Evolutionary conservation across 92 coral and sea anemone species (phyloP).

Genomic region (Porites cylindrica): DNA sequence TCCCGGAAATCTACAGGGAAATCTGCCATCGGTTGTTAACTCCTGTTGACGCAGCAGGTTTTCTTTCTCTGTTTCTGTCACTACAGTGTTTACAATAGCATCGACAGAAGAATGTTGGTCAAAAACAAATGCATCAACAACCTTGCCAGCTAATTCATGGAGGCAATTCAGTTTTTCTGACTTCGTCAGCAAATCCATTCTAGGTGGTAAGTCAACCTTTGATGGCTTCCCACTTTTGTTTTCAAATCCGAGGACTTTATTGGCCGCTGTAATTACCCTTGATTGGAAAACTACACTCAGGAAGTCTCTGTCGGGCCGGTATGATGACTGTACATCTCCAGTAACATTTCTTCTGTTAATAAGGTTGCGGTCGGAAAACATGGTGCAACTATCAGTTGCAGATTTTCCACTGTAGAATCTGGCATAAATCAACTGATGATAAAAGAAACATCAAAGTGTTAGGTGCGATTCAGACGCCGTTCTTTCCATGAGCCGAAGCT

Average conservation of each 20-base stretch:
- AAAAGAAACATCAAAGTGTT: neutral
- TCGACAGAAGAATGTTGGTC: conserved; percentile 5
- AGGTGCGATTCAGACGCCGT: no score
- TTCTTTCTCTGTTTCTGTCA: conserved; percentile 53
- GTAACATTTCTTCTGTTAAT: no score
- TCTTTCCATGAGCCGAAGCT: no score
- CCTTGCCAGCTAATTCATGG: conserved; percentile 37
- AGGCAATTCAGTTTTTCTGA: conserved; percentile 50
- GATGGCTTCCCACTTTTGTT: conserved; percentile 48
- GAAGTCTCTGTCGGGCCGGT: conserved; percentile 69
- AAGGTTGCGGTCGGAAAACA: no score
- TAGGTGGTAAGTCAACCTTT: conserved; percentile 37
- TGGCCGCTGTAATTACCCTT: conserved; percentile 66
- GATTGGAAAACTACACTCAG: conserved; percentile 44
- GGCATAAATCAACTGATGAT: conserved; percentile 56
- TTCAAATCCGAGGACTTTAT: conserved; percentile 53
- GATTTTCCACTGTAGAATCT: conserved; percentile 63
- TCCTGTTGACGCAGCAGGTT: conserved; percentile 40
- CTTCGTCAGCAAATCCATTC: conserved; percentile 23
- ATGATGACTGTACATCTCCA: conserved; percentile 45
- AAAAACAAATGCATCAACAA: conserved; percentile 62
- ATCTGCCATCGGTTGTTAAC: conserved; percentile 65
- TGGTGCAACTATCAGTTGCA: conserved; percentile 49
- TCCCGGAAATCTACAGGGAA: conserved; percentile 70
- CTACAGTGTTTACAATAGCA: conserved; percentile 35